Evolutionary conservation across 2,113 vertebrate species (phyloP).

Genomic region (Furnarius figulus): DNA sequence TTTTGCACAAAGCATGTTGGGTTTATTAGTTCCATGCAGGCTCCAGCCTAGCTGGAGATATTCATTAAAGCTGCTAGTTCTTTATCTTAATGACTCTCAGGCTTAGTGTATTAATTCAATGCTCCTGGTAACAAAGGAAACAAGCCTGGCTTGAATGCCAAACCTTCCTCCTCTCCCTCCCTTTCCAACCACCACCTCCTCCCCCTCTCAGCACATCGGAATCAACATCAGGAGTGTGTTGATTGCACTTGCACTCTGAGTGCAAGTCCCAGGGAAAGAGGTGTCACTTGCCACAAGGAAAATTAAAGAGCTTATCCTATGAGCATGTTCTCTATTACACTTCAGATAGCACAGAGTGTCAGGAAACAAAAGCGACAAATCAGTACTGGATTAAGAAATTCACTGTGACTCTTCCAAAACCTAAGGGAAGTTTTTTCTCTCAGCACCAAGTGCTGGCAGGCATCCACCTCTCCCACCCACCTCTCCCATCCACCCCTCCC

Average conservation of each 20-base stretch:
- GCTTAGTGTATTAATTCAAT: slow-evolving; percentile 59
- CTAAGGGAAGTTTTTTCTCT: background rate
- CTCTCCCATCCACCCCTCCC: no score
- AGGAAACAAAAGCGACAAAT: background rate
- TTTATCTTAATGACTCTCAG: slow-evolving; percentile 70
- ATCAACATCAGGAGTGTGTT: background rate
- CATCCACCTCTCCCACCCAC: background rate
- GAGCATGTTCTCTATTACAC: background rate
- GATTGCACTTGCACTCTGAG: background rate
- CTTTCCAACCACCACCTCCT: background rate
- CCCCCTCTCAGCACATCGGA: background rate
- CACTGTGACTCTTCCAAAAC: background rate
- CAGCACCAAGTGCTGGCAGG: fast-evolving
- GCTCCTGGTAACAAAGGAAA: slow-evolving; percentile 62
- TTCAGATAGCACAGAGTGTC: fast-evolving
- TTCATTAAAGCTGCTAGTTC: slow-evolving; percentile 67
- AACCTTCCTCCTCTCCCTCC: slow-evolving; percentile 18
- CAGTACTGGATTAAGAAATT: background rate
- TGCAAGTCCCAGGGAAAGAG: background rate
- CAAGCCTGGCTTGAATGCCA: slow-evolving; percentile 28
- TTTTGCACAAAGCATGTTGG: slow-evolving; percentile 53
- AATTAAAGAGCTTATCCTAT: background rate
- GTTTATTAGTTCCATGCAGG: slow-evolving; percentile 64
- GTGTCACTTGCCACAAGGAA: background rate
- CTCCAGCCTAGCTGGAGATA: slow-evolving; percentile 65